Conservation (phyloP, 2,888 invertebrate genomes). For the Taphrorychus bicolor region DNA sequence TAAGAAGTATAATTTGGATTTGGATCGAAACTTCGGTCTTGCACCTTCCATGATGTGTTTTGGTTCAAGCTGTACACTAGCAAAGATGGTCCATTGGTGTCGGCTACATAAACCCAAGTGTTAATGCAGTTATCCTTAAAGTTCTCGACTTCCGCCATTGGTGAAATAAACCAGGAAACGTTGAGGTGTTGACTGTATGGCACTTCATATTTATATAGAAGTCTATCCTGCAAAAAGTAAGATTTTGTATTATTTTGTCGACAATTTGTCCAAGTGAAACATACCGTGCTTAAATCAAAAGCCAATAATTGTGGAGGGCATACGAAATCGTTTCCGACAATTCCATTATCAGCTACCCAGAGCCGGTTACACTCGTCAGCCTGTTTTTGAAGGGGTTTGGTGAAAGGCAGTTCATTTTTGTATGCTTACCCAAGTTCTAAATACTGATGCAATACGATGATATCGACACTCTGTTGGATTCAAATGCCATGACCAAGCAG, state of each 20-base stretch:
- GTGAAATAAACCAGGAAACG: constrained; percentile 62
- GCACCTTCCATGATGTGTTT: constrained; percentile 67
- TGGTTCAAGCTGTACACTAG: constrained; percentile 69
- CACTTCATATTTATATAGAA: constrained; percentile 60
- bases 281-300: constrained; percentile 69
- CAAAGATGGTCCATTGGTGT: constrained; percentile 68
- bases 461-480: constrained; percentile 51
- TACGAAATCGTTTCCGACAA: constrained; percentile 64
- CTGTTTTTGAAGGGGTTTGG: constrained; percentile 54
- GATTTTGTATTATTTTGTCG: too few relatives aligned
- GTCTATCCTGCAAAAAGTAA: constrained; percentile 11
- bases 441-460: constrained; percentile 75
- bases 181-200: constrained; percentile 59
- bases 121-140: constrained; percentile 64
- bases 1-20: constrained; percentile 69
- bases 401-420: background rate
- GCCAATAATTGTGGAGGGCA: constrained; percentile 79
- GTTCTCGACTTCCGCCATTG: constrained; percentile 64
- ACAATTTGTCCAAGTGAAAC: too few relatives aligned
- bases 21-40: constrained; percentile 71
- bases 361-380: constrained; percentile 73
- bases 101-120: constrained; percentile 73
- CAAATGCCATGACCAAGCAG: constrained; percentile 64
- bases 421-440: constrained; percentile 68
- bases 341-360: constrained; percentile 77